A percentile compares a stretch with the other conserved stretches of the same genome.
Evolutionary conservation across 2,888 invertebrate genomes (phyloP).

Genomic region (Eupeodes latifasciatus): DNA sequence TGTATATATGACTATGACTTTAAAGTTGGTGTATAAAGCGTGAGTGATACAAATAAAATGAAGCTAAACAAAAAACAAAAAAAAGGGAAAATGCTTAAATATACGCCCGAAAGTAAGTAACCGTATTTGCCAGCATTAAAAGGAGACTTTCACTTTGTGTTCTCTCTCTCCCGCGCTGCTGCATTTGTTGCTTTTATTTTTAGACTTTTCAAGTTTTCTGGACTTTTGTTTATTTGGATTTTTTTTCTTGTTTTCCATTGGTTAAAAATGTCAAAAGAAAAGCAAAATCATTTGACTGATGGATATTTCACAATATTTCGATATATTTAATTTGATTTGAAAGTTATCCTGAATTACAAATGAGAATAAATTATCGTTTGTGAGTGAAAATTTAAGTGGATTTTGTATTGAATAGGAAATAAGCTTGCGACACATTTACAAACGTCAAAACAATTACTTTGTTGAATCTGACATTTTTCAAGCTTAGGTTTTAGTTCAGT

Average conservation of each 20-base stretch:
- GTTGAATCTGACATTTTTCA: no score
- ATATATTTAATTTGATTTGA: neutral
- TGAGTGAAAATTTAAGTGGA: no score
- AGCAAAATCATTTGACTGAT: slow-evolving; percentile 37
- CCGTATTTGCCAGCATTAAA: slow-evolving; percentile 18
- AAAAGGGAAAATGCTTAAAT: slow-evolving; percentile 67
- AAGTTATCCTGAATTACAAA: neutral
- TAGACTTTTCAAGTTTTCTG: slow-evolving; percentile 52
- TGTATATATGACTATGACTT: slow-evolving; percentile 6
- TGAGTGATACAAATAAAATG: slow-evolving; percentile 47
- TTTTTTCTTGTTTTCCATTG: neutral
- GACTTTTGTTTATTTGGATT: slow-evolving; percentile 25
- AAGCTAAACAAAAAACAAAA: neutral
- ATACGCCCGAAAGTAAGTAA: slow-evolving; percentile 67
- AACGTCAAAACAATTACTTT: no score
- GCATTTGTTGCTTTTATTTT: slow-evolving; percentile 48
- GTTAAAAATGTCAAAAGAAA: slow-evolving; percentile 26
- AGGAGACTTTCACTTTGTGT: slow-evolving; percentile 76
- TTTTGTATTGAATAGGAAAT: no score
- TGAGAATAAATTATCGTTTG: no score
- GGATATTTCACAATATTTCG: neutral
- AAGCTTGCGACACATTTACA: no score
- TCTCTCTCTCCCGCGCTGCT: slow-evolving; percentile 41
- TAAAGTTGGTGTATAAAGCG: slow-evolving; percentile 39
- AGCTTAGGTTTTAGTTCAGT: no score